A percentile compares a stretch with the other conserved stretches of the same genome.
Evolutionary conservation across 2,797 vertebrate genomes (phyloP).

Genomic region (Fringilla coelebs): DNA sequence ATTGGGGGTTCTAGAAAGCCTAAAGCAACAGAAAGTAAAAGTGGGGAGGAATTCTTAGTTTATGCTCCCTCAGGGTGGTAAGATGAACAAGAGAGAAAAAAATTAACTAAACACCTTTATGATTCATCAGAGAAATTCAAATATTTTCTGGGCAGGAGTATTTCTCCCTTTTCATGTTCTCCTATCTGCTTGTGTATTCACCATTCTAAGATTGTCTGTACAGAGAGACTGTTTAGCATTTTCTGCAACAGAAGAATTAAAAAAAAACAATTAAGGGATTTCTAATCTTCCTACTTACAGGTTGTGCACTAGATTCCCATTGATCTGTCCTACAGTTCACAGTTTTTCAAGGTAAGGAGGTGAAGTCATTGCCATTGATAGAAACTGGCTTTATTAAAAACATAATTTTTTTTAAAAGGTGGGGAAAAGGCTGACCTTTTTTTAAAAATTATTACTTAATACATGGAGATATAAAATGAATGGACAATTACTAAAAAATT

Average conservation of each 20-base stretch:
- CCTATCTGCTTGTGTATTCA: neutral
- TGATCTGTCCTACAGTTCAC: neutral
- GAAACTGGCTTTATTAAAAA: neutral
- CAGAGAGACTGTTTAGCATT: neutral
- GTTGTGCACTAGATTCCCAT: accelerated
- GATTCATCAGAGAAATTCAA: neutral
- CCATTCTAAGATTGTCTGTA: neutral
- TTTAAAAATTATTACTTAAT: neutral
- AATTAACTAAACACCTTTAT: neutral
- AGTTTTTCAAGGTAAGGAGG: neutral
- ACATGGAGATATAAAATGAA: neutral
- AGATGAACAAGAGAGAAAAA: neutral
- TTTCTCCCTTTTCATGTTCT: neutral
- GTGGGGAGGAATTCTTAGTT: neutral
- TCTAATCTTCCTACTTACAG: neutral
- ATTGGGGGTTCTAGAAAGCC: neutral
- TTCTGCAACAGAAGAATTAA: neutral
- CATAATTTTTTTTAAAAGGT: neutral
- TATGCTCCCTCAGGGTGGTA: neutral
- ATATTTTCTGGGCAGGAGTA: neutral
- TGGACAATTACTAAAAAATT: neutral
- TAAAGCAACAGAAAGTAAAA: neutral
- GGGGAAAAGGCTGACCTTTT: neutral
- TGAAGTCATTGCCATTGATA: neutral
- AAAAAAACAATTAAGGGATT: neutral